A percentile compares a stretch with the other conserved stretches of the same genome.
Conservation (phyloP, 2,888 invertebrate species). For the Biston betularia region DNA sequence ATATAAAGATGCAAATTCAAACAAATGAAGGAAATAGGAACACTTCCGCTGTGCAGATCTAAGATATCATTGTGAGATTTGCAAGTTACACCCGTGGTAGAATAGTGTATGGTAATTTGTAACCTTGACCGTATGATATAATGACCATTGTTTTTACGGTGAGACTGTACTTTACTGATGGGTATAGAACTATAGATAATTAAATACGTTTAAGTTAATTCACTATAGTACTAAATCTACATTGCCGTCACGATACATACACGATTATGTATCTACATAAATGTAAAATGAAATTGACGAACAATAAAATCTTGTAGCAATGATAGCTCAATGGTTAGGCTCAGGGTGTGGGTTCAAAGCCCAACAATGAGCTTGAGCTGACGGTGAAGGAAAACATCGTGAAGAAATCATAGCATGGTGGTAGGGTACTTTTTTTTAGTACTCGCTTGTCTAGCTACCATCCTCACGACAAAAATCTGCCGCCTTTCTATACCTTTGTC, state of each 20-base stretch:
- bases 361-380: too few relatives aligned
- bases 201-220: neutral
- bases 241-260: neutral
- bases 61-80: slow-evolving; percentile 28
- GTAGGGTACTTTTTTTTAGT: too few relatives aligned
- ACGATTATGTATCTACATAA: too few relatives aligned
- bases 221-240: neutral
- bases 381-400: too few relatives aligned
- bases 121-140: slow-evolving; percentile 20
- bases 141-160: slow-evolving; percentile 5
- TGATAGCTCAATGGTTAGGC: too few relatives aligned
- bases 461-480: too few relatives aligned
- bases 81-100: neutral
- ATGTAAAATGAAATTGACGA: too few relatives aligned
- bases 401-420: too few relatives aligned
- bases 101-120: slow-evolving; percentile 20
- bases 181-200: slow-evolving; percentile 2
- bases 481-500: too few relatives aligned
- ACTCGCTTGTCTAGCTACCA: too few relatives aligned
- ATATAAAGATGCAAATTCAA: slow-evolving; percentile 39
- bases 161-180: neutral
- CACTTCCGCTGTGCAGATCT: slow-evolving; percentile 39
- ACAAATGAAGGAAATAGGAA: slow-evolving; percentile 43
- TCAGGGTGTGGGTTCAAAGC: too few relatives aligned
- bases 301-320: too few relatives aligned